Evolutionary conservation across 1,140 invertebrate species (phyloP), one percentile per base, ranked within the genome.

Genomic region (Drosophila tropicalis): DNA sequence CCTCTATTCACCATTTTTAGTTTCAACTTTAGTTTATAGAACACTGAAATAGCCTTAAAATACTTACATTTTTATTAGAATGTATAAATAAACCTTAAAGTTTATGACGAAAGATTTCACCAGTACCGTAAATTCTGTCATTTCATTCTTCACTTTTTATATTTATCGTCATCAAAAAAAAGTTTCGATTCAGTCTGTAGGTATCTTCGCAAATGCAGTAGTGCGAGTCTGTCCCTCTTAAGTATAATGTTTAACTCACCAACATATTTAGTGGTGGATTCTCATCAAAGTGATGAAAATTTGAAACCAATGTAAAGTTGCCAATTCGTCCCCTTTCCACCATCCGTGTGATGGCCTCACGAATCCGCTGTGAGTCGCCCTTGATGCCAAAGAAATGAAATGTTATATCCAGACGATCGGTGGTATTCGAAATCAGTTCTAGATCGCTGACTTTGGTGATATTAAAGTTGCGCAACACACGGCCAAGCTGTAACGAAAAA

Each of bases 401-500:
- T 57, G 93, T 94, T 68, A 95, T 93, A 79, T 95, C 95, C 69
- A 93, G 91, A 4, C 93, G 93, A 54, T 94, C 93, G 69, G 93
- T 95, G 78, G 86, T 95, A 79, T 95, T 93, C 78, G 94, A 95
- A 70, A 95, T 92, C 67, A 96, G 92, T 93, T 95, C 94, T 61
- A 96, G 92, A 79, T 95, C 95, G 81, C 94, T 95, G 72, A 95
- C 93, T 67, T 94, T 93, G 2, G 94, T 94, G 19, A 96, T 94
- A 83, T 95, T 95, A n/a, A 94, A 94, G 68, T 93, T 93, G 81
- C 92, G 93, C 72, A 96, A 92, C 70, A 95, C 95, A 61, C 93
- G 94, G 5, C 94, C 93, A 36, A 96, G 93, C 95, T 96, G 93
- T 66, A 51, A 12, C 2, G 94, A 94, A 73, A 3, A 3, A 17